Base-by-base conservation (phyloP, 2,113 vertebrate genomes). In the Mola mola region DNA sequence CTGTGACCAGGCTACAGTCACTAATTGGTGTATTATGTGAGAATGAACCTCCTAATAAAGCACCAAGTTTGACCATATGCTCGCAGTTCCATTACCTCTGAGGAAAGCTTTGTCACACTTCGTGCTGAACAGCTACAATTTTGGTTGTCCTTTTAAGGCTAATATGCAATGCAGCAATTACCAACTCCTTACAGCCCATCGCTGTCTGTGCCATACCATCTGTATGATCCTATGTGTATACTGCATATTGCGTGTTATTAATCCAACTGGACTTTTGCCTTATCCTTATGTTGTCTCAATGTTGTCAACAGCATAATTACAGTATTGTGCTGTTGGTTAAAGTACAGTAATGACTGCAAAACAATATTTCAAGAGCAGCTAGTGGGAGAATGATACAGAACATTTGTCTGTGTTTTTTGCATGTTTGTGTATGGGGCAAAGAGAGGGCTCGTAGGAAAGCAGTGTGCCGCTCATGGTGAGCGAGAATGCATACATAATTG, bases 31-130 rank as follows among this genome's bases (percentile, higher is more conserved):
- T 61, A 67, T 75, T 81, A 75, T 68, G 64, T 56, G 57, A 66
- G 56, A 75, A 67, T 60, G 78, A 70, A 75, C 26, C 65, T 62
- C 58, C 60, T 81, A 88, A 84, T 86, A 76, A 82, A 78, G 77
- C 66, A 48, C 49, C 13, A 15, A 58, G 57, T 65, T 52, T 55
- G 72, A 72, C 79, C 38, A 24, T 38, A 22, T 41, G 58, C 66
- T 71, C 79, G 34, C 0, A 4, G 58, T 55, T 68, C 41, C 42
- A 22, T 53, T 70, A n/a, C 67, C 52, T 58, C 60, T 33, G 59
- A 59, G 56, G 43, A 47, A 47, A 58, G 59, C 82, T 81, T 81
- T 78, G 77, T 86, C 64, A 73, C 63, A 46, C 37, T 74, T 75
- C 55, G 31, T 66, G 25, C 41, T 79, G 49, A 80, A 80, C 52